A percentile compares a stretch with the other conserved stretches of the same genome.
phyloP scores from a whole-genome alignment of 2,888 invertebrate species.

The Synergus gifuensis region DNA sequence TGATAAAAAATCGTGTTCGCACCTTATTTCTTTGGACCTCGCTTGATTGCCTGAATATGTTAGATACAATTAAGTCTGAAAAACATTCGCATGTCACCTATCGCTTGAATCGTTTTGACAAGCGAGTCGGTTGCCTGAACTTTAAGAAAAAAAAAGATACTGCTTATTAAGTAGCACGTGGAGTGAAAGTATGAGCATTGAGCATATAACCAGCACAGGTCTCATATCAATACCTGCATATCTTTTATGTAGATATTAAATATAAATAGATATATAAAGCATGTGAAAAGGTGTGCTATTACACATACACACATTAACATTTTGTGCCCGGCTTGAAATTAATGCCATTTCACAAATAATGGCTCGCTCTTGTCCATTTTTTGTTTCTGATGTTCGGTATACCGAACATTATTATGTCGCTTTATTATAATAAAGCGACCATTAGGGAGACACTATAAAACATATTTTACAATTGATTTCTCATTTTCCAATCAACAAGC shows the following conservation, averaged over 20 bases:
- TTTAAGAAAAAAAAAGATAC: slow-evolving; percentile 53
- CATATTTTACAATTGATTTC: too few relatives aligned
- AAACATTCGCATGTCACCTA: slow-evolving; percentile 14
- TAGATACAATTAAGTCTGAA: slow-evolving; percentile 15
- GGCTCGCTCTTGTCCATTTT: not conserved
- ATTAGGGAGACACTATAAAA: too few relatives aligned
- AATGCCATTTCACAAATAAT: not conserved
- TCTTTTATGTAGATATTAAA: slow-evolving; percentile 22
- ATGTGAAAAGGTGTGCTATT: not conserved
- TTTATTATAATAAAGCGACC: too few relatives aligned
- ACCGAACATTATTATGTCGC: too few relatives aligned
- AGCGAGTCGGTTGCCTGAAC: slow-evolving; percentile 23
- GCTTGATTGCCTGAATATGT: not conserved
- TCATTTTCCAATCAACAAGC: too few relatives aligned
- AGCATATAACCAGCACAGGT: slow-evolving; percentile 58
- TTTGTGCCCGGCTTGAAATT: not conserved
- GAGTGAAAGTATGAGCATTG: slow-evolving; percentile 67
- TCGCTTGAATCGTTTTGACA: slow-evolving; percentile 31
- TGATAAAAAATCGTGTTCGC: not conserved
- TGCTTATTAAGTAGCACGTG: slow-evolving; percentile 65
- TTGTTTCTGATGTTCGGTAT: not conserved
- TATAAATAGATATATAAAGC: slow-evolving; percentile 8
- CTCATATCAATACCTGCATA: slow-evolving; percentile 58
- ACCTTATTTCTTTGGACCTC: not conserved
- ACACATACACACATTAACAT: not conserved